Evolutionary conservation across 2,797 vertebrate species (phyloP).

Genomic region (Antennarius maculatus): DNA sequence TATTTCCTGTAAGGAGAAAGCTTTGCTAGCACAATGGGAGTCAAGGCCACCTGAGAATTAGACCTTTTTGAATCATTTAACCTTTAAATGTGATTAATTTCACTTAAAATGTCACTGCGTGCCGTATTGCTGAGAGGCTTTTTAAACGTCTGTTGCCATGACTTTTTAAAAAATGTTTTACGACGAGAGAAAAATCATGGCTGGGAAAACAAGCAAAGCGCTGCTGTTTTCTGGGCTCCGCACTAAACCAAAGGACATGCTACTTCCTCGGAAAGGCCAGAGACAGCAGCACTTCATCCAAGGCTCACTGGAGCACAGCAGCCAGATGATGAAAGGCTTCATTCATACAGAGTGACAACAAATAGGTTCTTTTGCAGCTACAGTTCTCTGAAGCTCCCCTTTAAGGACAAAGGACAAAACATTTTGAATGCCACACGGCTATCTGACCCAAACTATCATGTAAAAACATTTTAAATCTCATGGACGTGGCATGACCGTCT

Average conservation of each 20-base stretch:
- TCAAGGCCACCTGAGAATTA: conserved; percentile 33
- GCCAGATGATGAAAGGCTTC: conserved; percentile 77
- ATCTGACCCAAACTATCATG: conserved; percentile 58
- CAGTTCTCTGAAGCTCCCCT: conserved; percentile 66
- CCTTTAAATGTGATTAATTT: conserved; percentile 66
- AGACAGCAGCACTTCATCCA: conserved; percentile 57
- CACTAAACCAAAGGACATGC: conserved; percentile 50
- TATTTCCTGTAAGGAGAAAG: conserved; percentile 7
- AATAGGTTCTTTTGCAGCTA: conserved; percentile 74
- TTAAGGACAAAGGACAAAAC: conserved; percentile 72
- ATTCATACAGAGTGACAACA: conserved; percentile 79
- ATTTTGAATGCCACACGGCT: conserved; percentile 61
- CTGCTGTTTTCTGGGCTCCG: conserved; percentile 42
- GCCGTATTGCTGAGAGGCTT: conserved; percentile 44
- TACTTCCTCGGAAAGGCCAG: conserved; percentile 60
- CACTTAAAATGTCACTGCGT: conserved; percentile 61
- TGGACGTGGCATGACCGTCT: conserved; percentile 62
- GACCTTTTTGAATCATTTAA: conserved; percentile 45
- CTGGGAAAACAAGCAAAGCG: conserved; percentile 44
- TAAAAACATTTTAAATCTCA: conserved; percentile 58
- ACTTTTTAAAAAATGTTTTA: conserved; percentile 43
- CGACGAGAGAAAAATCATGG: conserved; percentile 15
- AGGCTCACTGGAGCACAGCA: conserved; percentile 68
- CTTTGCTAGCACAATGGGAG: conserved; percentile 20
- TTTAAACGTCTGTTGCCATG: conserved; percentile 36